Evolutionary conservation across 1,140 invertebrate genomes (phyloP), one percentile per base, ranked within the genome.

Genomic region (Paraescarpia echinospica): DNA sequence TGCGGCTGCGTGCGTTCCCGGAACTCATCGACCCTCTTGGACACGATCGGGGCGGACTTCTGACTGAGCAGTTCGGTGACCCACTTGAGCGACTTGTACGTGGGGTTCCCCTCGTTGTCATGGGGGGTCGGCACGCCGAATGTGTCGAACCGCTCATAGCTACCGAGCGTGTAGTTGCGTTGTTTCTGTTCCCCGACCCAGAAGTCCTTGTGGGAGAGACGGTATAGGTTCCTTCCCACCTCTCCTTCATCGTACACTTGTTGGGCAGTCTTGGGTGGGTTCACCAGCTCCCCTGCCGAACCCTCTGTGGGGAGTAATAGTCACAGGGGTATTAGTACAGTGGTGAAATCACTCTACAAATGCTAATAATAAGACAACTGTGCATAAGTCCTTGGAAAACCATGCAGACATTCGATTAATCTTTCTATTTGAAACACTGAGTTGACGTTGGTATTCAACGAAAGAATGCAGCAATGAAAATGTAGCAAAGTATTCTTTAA

Each of bases 61-160:
- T 95, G 95, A 33, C 92, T 33, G 33, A 95, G 92, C 31, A 94
- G 94, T 77, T 95, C 95, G 93, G 95, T 94, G 27, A 95, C 90
- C 96, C 96, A 96, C 92, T 95, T 95, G 89, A 96, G 92, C 33
- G 95, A 94, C 59, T 94, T 94, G 89, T 94, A 94, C 0, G 94
- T 93, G 27, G 94, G 92, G 33, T 92, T 94, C 35, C 96, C 96
- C 93, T 94, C 94, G 93, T 95, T 95, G 92, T 94, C 93, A 92
- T 96, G 96, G 89, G 95, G 95, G n/a, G 95, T 95, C 18, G 95
- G 95, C 35, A 95, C 94, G 33, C 96, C 96, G 94, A 95, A 95
- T 88, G 93, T 94, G 33, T 92, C 93, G 1, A 94, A 94, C 0
- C 91, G n/a, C 59, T 93, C 92, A 92, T 94, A 96, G 35, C 93